Percentiles rank a stretch among this genome's conserved stretches.
These are phyloP conservation scores for Trichonephila clavipes DNA, from an alignment of 1,140 invertebrate genomes.

Conservation along the genomic window DNA sequence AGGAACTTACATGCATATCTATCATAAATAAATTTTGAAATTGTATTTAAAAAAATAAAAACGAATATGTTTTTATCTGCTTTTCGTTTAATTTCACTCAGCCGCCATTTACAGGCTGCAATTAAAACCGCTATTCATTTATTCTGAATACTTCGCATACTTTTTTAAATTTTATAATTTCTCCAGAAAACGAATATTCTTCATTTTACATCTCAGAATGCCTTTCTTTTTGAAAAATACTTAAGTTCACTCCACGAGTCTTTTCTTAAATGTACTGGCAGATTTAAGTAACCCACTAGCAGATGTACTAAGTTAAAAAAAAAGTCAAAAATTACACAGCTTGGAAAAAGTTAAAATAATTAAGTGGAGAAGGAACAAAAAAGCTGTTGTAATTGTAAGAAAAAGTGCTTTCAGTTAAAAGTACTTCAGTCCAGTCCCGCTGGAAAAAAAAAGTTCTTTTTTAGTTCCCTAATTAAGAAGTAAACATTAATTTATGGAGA, in stretches of 20 bases:
- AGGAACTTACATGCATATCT: too few relatives aligned
- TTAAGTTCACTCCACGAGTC: background rate
- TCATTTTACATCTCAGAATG: background rate
- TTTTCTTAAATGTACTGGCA: background rate
- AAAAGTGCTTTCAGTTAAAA: conserved; percentile 18
- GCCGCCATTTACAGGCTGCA: too few relatives aligned
- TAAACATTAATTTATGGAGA: conserved; percentile 26
- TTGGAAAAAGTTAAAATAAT: conserved; percentile 5
- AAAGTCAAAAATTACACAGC: background rate
- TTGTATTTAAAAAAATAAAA: too few relatives aligned
- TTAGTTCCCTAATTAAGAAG: conserved; percentile 18
- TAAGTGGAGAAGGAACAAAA: background rate
- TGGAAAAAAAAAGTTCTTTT: background rate
- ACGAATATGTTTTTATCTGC: too few relatives aligned
- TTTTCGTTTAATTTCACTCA: too few relatives aligned
- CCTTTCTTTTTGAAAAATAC: background rate
- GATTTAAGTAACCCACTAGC: background rate
- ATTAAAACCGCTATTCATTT: too few relatives aligned
- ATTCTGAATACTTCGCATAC: too few relatives aligned
- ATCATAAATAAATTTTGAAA: too few relatives aligned
- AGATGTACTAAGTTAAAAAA: background rate
- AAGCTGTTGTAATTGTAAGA: conserved; percentile 15
- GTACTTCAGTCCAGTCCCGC: background rate
- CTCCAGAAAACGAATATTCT: too few relatives aligned
- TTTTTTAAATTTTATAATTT: too few relatives aligned